These are phyloP conservation scores for Craterocephalus amniculus DNA, from an alignment of 2,797 vertebrate genomes.

Conservation along the genomic window DNA sequence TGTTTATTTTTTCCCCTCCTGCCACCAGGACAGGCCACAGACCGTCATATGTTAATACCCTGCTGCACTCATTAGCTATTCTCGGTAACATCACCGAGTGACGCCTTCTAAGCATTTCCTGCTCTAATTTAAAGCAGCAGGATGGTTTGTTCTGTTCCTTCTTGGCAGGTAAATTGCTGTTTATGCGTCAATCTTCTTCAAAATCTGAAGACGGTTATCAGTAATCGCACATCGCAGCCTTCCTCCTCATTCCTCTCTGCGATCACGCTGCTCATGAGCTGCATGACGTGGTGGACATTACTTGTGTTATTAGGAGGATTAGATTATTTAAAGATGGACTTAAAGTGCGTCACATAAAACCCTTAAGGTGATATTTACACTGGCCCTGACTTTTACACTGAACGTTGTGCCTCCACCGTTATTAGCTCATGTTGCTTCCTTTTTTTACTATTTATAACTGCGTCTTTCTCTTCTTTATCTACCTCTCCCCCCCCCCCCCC, in stretches of 20 bases:
- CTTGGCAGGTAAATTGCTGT: slow-evolving; percentile 39
- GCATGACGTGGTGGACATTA: slow-evolving; percentile 6
- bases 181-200: slow-evolving; percentile 28
- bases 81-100: slow-evolving; percentile 21
- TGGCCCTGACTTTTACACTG: slow-evolving; percentile 39
- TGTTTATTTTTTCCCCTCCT: background rate
- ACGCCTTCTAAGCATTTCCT: slow-evolving; percentile 43
- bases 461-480: slow-evolving; percentile 44
- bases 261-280: slow-evolving; percentile 21
- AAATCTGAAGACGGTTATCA: slow-evolving; percentile 8
- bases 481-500: slow-evolving; percentile 31
- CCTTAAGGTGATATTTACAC: slow-evolving; percentile 72
- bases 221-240: background rate
- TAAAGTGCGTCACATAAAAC: slow-evolving; percentile 59
- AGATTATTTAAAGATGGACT: slow-evolving; percentile 64
- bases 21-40: background rate
- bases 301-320: slow-evolving; percentile 48
- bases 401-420: slow-evolving; percentile 33
- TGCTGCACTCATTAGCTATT: slow-evolving; percentile 37
- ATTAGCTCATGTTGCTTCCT: slow-evolving; percentile 42
- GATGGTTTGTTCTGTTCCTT: slow-evolving; percentile 41
- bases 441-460: slow-evolving; percentile 59
- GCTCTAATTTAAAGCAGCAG: slow-evolving; percentile 45
- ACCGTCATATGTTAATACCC: slow-evolving; percentile 25
- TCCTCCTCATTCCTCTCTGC: slow-evolving; percentile 13